These are phyloP conservation scores for Pocillopora damicornis DNA, from an alignment of 64 coral and sea anemone genomes.

Conservation along the genomic window DNA sequence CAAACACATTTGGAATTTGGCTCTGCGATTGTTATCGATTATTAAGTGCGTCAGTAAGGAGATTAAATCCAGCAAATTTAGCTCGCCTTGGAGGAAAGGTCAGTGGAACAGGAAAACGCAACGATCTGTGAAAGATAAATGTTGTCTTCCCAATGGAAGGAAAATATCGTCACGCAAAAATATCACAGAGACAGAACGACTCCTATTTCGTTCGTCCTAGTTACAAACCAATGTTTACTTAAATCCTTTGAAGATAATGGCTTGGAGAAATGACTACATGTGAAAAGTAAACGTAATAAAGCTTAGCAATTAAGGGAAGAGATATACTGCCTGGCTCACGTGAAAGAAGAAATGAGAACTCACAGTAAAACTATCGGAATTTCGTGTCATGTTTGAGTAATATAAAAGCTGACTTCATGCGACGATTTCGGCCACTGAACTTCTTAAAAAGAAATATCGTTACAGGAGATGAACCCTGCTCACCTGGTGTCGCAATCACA, in stretches of 20 bases:
- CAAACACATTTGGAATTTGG: background rate
- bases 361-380: background rate
- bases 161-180: background rate
- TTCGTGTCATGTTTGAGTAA: background rate
- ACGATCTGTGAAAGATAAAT: background rate
- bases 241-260: background rate
- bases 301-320: background rate
- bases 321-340: background rate
- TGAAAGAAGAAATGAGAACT: background rate
- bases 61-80: background rate
- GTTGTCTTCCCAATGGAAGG: background rate
- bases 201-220: background rate
- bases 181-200: background rate
- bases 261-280: background rate
- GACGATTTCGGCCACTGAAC: background rate
- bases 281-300: background rate
- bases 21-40: background rate
- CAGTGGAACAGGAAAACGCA: background rate
- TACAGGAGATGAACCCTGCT: no score
- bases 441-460: background rate
- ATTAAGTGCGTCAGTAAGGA: background rate
- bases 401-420: background rate
- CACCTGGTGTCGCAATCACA: background rate
- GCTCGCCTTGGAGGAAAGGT: background rate
- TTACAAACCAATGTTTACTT: constrained; percentile 25